phyloP scores from a whole-genome alignment of 1,140 invertebrate genomes.

The Drosophila chauvacae region DNA sequence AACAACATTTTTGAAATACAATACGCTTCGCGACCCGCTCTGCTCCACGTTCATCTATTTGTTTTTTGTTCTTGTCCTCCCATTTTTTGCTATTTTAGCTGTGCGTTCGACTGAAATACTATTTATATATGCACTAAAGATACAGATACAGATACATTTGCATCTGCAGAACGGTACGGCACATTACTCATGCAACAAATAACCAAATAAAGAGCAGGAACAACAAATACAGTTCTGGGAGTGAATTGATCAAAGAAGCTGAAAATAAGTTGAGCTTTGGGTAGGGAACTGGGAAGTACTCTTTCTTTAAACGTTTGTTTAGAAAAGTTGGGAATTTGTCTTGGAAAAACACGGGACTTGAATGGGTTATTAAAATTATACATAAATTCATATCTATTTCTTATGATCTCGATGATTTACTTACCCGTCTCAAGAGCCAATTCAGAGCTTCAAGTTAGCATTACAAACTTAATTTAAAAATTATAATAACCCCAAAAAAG shows the following conservation, averaged over 20 bases:
- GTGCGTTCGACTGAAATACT: slow-evolving; percentile 81
- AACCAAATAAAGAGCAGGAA: slow-evolving; percentile 34
- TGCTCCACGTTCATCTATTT: background rate
- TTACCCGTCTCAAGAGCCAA: background rate
- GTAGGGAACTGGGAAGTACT: background rate
- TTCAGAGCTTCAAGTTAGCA: background rate
- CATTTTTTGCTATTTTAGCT: slow-evolving; percentile 71
- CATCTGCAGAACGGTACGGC: slow-evolving; percentile 56
- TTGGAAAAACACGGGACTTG: background rate
- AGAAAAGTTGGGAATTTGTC: no score
- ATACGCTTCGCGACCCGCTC: slow-evolving; percentile 42
- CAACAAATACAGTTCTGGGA: slow-evolving; percentile 32
- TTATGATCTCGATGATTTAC: background rate
- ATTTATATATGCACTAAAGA: slow-evolving; percentile 79
- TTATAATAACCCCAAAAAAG: background rate
- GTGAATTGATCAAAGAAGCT: slow-evolving; percentile 29
- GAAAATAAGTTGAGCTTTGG: background rate
- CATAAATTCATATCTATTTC: background rate
- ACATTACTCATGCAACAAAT: slow-evolving; percentile 75
- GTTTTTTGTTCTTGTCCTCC: slow-evolving; percentile 7
- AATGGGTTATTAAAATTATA: no score
- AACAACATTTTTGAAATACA: slow-evolving; percentile 72
- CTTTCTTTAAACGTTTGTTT: background rate
- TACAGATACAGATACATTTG: slow-evolving; percentile 66
- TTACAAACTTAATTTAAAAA: no score